These are phyloP conservation scores for Saturnia pavonia DNA, from an alignment of 2,888 invertebrate genomes.

Conservation along the genomic window DNA sequence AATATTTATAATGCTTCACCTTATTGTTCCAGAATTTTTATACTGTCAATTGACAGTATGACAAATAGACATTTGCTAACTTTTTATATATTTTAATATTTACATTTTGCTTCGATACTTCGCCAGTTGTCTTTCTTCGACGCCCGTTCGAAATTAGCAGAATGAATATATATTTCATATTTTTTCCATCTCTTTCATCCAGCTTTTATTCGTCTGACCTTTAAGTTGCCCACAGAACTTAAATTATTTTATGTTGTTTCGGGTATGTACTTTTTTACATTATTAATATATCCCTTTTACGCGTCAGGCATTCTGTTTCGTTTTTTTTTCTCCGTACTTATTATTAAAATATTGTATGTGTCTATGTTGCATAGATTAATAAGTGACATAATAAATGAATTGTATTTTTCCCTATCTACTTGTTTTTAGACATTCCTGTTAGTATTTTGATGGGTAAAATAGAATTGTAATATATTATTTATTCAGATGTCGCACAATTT, in stretches of 20 bases:
- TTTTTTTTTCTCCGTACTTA: neutral
- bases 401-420: neutral
- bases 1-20: too few species aligned
- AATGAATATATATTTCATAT: too few species aligned
- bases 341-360: neutral
- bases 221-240: neutral
- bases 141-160: too few species aligned
- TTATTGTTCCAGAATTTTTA: too few species aligned
- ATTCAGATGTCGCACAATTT: neutral
- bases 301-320: too few species aligned
- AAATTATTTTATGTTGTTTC: neutral
- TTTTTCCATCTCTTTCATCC: too few species aligned
- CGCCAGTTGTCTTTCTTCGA: constrained; percentile 13
- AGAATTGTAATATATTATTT: neutral
- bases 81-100: neutral
- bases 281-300: too few species aligned
- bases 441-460: neutral
- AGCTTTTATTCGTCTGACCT: too few species aligned
- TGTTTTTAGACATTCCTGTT: neutral
- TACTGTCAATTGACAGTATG: too few species aligned
- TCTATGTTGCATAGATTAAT: neutral
- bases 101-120: neutral
- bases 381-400: neutral
- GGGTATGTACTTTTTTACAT: neutral
- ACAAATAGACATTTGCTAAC: too few species aligned